A percentile compares a stretch with the other conserved stretches of the same genome.
phyloP scores from a whole-genome alignment of 1,140 invertebrate species.

The Oedothorax gibbosus region DNA sequence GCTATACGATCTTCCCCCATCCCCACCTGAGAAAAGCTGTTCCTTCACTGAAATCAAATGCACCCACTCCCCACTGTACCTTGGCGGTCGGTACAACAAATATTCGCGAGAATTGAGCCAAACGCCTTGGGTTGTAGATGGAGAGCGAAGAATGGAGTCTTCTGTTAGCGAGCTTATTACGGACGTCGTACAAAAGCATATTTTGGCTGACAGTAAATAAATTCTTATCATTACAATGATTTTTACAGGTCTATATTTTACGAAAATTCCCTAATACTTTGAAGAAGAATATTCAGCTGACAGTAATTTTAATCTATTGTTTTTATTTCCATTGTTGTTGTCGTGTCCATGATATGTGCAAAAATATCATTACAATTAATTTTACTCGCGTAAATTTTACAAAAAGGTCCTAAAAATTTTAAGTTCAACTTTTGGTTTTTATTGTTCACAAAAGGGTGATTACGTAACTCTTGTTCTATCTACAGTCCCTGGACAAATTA shows the following conservation, averaged over 20 bases:
- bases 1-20: constrained; percentile 38
- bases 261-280: no score
- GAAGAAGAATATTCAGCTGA: not conserved
- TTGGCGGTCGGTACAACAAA: constrained; percentile 83
- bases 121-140: constrained; percentile 93
- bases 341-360: no score
- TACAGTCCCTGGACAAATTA: no score
- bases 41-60: constrained; percentile 65
- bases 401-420: no score
- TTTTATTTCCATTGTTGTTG: no score
- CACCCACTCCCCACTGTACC: constrained; percentile 61
- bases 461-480: no score
- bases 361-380: no score
- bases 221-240: no score
- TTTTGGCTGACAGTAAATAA: constrained; percentile 71
- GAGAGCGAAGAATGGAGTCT: constrained; percentile 80
- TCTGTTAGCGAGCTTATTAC: constrained; percentile 94
- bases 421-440: no score
- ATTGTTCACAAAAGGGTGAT: no score
- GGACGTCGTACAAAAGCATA: constrained; percentile 71
- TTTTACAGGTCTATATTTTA: no score
- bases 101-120: constrained; percentile 87
- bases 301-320: not conserved
- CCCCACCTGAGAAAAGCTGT: constrained; percentile 44
- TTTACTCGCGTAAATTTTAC: no score